phyloP scores from a whole-genome alignment of 2,113 vertebrate species.

The Bothrops jararaca region DNA sequence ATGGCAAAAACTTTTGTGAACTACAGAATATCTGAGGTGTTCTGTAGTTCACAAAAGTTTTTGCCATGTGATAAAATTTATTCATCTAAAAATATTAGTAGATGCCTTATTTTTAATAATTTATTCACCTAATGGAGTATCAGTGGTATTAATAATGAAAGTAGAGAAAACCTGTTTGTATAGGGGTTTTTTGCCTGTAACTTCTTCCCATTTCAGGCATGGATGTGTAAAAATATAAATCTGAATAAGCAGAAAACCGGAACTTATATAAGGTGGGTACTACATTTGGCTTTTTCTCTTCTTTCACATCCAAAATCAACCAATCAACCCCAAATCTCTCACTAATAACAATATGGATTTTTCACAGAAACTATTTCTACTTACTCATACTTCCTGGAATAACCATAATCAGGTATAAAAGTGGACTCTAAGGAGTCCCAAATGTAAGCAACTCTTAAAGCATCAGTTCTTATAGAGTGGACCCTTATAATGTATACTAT shows the following conservation, averaged over 20 bases:
- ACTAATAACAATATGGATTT: neutral
- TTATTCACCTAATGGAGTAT: neutral
- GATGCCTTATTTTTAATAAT: neutral
- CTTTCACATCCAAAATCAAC: neutral
- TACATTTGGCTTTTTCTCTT: neutral
- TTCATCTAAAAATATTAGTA: neutral
- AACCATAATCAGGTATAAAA: neutral
- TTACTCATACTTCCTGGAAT: neutral
- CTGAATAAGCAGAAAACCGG: neutral
- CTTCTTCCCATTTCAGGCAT: neutral
- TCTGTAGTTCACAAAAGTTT: neutral
- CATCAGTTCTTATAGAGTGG: neutral
- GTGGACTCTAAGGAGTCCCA: neutral
- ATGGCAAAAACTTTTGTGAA: too few species aligned
- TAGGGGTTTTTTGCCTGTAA: neutral
- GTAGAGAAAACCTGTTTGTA: neutral
- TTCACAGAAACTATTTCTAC: neutral
- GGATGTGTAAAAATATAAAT: neutral
- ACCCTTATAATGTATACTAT: neutral
- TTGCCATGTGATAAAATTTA: neutral
- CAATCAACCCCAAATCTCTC: neutral
- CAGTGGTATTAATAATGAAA: neutral
- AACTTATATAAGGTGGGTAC: neutral
- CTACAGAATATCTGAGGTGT: neutral
- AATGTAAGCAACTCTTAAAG: neutral